These are phyloP conservation scores for Aurelia aurita complex sp. Pacific DNA, from an alignment of 30 jellyfish, hydroid and myxozoan species.

Conservation along the genomic window DNA sequence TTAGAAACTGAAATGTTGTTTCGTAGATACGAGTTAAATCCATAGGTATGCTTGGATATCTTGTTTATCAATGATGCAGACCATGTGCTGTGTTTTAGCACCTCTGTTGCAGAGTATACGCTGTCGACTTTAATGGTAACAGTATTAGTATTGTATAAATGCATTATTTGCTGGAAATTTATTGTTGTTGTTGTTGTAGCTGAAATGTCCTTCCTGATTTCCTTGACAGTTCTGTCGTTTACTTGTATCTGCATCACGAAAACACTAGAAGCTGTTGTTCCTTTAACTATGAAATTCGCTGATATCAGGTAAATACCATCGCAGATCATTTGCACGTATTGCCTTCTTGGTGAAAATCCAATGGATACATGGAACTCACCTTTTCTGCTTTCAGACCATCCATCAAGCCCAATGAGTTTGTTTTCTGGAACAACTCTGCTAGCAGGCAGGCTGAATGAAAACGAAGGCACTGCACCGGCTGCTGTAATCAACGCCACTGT, in stretches of 20 bases:
- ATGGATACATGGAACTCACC: conserved; percentile 60
- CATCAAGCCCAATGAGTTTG: not conserved
- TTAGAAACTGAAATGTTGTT: conserved; percentile 8
- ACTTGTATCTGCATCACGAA: conserved; percentile 10
- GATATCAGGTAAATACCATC: conserved; percentile 58
- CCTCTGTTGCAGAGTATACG: not conserved
- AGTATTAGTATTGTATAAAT: conserved; percentile 31
- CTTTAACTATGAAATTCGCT: conserved; percentile 24
- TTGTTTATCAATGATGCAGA: conserved; percentile 45
- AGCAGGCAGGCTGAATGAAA: conserved; percentile 30
- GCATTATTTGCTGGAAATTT: conserved; percentile 37
- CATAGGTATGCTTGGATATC: conserved; percentile 53
- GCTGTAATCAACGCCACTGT: conserved; percentile 43
- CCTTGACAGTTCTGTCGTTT: conserved; percentile 3
- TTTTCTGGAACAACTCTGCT: not conserved
- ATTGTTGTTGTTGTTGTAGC: conserved; percentile 7
- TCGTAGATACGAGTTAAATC: conserved; percentile 29
- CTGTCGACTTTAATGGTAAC: conserved; percentile 8
- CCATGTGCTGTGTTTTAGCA: conserved; percentile 39
- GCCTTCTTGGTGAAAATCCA: conserved; percentile 43
- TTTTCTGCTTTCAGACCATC: conserved; percentile 38
- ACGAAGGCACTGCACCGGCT: conserved; percentile 61
- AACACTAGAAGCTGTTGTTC: not conserved
- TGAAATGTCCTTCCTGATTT: conserved; percentile 11
- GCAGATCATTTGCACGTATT: conserved; percentile 59